Evolutionary conservation across 2,113 vertebrate species (phyloP).

Genomic region (Hassar affinis): DNA sequence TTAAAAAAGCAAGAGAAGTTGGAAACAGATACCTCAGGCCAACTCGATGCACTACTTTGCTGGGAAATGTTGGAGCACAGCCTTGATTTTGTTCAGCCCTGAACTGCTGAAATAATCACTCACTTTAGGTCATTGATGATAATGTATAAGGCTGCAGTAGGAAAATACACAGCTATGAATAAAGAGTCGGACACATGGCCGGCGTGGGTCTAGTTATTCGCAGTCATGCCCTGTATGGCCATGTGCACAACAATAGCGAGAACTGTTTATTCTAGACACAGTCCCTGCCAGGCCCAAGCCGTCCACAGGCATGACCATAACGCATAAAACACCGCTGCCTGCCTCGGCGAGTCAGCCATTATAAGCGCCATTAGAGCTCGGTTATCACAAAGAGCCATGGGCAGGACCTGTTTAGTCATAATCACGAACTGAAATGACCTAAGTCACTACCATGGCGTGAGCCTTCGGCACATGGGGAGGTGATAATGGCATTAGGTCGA

Average conservation of each 20-base stretch:
- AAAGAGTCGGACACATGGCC: slow-evolving; percentile 22
- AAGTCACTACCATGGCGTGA: slow-evolving; percentile 44
- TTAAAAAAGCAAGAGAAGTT: background rate
- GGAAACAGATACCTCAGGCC: background rate
- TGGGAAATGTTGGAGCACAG: background rate
- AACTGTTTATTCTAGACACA: slow-evolving; percentile 72
- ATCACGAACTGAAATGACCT: slow-evolving; percentile 60
- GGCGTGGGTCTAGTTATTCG: slow-evolving; percentile 67
- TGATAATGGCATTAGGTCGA: slow-evolving; percentile 37
- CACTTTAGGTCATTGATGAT: slow-evolving; percentile 23
- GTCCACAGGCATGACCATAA: slow-evolving; percentile 64
- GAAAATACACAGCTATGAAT: slow-evolving; percentile 35
- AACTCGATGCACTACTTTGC: background rate
- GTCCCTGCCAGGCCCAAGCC: slow-evolving; percentile 61
- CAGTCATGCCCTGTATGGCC: slow-evolving; percentile 66
- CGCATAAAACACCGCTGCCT: slow-evolving; percentile 62
- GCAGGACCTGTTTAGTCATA: slow-evolving; percentile 62
- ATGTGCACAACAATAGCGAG: slow-evolving; percentile 48
- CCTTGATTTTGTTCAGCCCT: background rate
- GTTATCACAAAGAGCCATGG: slow-evolving; percentile 42
- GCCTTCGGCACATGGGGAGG: slow-evolving; percentile 17
- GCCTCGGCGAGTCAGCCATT: slow-evolving; percentile 44
- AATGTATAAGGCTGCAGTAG: slow-evolving; percentile 11
- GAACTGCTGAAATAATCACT: background rate
- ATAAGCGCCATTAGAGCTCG: slow-evolving; percentile 47